Evolutionary conservation across 2,113 vertebrate genomes (phyloP), one percentile per base, ranked within the genome.

Genomic region (Aythya baeri): DNA sequence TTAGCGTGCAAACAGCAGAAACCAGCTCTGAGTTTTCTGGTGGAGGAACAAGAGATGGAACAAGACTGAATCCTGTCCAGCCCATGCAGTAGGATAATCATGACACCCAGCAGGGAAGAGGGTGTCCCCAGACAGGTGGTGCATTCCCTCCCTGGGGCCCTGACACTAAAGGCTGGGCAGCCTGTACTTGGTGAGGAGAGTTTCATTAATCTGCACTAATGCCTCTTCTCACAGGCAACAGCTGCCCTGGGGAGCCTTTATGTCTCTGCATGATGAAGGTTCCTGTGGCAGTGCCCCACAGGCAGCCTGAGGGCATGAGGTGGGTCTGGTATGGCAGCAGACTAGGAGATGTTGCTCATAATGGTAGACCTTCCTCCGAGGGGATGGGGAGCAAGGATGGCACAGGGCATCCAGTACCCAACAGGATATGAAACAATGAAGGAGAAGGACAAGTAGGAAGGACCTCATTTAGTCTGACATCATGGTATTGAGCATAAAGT

Each of bases 181-280:
- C 26, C 71, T 58, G 26, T 36, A 32, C 14, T 4, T 26, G 68
- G 63, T 44, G 55, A 22, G 32, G 13, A 15, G 44, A 49, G 44
- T 41, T 25, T 61, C 50, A 11, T 31, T 65, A 6, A 18, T 11
- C 25, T 1, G 1, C 25, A 9, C 1, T 25, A 23, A 61, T 0
- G 3, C 17, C 1, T 44, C 29, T 43, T n/a, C 67, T 80, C 49
- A 23, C 14, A 8, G 46, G 31, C 26, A 44, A 57, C 52, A 62
- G 58, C 36, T 79, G 32, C 57, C 22, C 71, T 55, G 83, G 27
- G 14, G 4, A 41, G 11, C 14, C 65, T 41, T 13, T 0, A 1
- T 20, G 58, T 25, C 44, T 26, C 52, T 41, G 44, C 65, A 34
- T 20, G 85, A n/a, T 57, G 31, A 1, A 0, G 13, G 44, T 3